A percentile compares a stretch with the other conserved stretches of the same genome.
phyloP scores from a whole-genome alignment of 2,113 vertebrate genomes.

The Cyprinodon tularosa region DNA sequence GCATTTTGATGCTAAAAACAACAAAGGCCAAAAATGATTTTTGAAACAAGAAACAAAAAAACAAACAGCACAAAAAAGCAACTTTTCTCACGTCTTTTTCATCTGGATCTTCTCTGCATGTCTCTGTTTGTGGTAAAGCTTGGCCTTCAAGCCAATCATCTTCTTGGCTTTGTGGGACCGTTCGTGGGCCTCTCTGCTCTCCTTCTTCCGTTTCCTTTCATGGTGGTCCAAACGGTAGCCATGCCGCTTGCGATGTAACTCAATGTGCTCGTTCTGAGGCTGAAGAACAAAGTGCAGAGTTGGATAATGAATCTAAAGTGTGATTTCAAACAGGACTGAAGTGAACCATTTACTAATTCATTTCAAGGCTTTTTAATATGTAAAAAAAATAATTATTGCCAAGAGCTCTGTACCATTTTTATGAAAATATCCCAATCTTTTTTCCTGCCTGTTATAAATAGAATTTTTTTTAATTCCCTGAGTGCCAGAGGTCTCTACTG shows the following conservation, averaged over 20 bases:
- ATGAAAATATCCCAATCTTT: too few species aligned
- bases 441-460: too few species aligned
- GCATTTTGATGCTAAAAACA: slow-evolving; percentile 92
- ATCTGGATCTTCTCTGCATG: slow-evolving; percentile 98
- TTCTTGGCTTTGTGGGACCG: slow-evolving; percentile 95
- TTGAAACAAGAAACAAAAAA: too few species aligned
- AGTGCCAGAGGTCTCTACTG: not conserved
- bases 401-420: too few species aligned
- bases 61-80: not conserved
- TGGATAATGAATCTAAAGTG: not conserved
- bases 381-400: not conserved
- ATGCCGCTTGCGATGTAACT: slow-evolving; percentile 94
- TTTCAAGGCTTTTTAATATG: not conserved
- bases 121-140: slow-evolving; percentile 96
- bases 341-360: not conserved
- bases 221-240: slow-evolving; percentile 97
- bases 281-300: slow-evolving; percentile 47
- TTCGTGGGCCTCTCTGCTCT: slow-evolving; percentile 93
- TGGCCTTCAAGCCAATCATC: slow-evolving; percentile 96
- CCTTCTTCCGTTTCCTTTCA: slow-evolving; percentile 95
- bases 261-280: slow-evolving; percentile 98
- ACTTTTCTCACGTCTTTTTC: slow-evolving; percentile 91
- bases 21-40: not conserved
- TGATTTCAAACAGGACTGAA: not conserved
- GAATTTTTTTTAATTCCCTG: too few species aligned